Conservation (phyloP, 2,113 vertebrate genomes). For the Tupaia tana region DNA sequence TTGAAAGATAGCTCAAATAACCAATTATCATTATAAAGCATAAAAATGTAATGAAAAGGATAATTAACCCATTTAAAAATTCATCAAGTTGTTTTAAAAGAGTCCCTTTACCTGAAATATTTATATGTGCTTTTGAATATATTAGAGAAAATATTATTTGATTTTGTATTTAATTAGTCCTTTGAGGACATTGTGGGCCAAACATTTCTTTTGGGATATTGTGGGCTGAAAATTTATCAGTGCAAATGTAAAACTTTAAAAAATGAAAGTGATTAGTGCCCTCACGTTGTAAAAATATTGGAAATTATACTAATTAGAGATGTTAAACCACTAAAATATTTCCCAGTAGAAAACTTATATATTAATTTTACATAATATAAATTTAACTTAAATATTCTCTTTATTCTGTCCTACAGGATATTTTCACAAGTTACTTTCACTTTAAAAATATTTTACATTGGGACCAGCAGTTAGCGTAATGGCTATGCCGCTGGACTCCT, state of each 20-base stretch:
- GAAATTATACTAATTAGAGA: slow-evolving; percentile 29
- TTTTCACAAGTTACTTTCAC: not conserved
- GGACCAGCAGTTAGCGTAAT: no score
- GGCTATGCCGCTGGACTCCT: no score
- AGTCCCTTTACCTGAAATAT: slow-evolving; percentile 39
- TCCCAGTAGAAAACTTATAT: not conserved
- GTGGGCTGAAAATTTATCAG: slow-evolving; percentile 56
- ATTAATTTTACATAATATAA: not conserved
- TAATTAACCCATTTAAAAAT: slow-evolving; percentile 39
- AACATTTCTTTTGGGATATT: slow-evolving; percentile 14
- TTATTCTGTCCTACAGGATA: not conserved
- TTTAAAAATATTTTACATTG: slow-evolving; percentile 7
- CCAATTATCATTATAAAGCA: not conserved
- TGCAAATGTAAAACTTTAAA: slow-evolving; percentile 64
- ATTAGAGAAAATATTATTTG: slow-evolving; percentile 44
- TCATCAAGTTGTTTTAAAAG: slow-evolving; percentile 31
- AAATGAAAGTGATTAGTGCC: slow-evolving; percentile 50
- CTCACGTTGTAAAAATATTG: slow-evolving; percentile 41
- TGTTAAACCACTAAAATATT: not conserved
- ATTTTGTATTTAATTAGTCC: slow-evolving; percentile 58
- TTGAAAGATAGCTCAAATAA: slow-evolving; percentile 42
- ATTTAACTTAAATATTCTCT: not conserved
- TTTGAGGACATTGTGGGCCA: not conserved
- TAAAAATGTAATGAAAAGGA: slow-evolving; percentile 50
- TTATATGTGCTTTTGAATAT: slow-evolving; percentile 1